These are phyloP conservation scores for Ceratoteleas bidentatus DNA, from an alignment of 1,140 invertebrate species.

Conservation along the genomic window DNA sequence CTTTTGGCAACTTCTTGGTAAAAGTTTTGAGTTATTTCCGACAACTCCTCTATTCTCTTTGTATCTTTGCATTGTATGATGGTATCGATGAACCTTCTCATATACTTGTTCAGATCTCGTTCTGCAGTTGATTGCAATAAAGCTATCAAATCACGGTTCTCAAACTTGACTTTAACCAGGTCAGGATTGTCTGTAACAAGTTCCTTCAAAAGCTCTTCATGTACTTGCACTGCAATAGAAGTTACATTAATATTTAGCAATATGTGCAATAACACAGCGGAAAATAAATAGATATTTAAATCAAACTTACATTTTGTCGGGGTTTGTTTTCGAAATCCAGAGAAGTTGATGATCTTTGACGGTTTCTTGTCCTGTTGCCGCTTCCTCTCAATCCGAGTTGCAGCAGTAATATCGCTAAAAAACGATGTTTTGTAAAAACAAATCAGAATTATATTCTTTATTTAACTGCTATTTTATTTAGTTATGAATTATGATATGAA, in stretches of 20 bases:
- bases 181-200: conserved; percentile 81
- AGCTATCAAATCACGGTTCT: conserved; percentile 75
- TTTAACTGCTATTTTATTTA: too few species aligned
- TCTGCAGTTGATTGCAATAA: conserved; percentile 80
- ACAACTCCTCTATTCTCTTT: conserved; percentile 91
- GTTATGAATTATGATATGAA: too few species aligned
- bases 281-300: not conserved
- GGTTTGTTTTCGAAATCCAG: conserved; percentile 88
- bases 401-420: conserved; percentile 67
- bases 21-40: conserved; percentile 94
- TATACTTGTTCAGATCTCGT: conserved; percentile 86
- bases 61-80: conserved; percentile 84
- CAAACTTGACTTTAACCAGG: conserved; percentile 81
- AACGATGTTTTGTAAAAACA: too few species aligned
- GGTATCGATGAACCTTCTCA: conserved; percentile 85
- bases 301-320: conserved; percentile 83
- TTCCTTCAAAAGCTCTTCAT: conserved; percentile 79
- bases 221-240: conserved; percentile 74
- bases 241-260: not conserved
- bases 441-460: too few species aligned
- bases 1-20: conserved; percentile 91
- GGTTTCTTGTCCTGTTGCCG: conserved; percentile 90
- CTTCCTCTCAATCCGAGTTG: conserved; percentile 86
- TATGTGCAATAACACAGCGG: not conserved
- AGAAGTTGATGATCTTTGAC: conserved; percentile 88